Conservation (phyloP, 2,888 invertebrate genomes). For the Chaetogeoica ovagalla region DNA sequence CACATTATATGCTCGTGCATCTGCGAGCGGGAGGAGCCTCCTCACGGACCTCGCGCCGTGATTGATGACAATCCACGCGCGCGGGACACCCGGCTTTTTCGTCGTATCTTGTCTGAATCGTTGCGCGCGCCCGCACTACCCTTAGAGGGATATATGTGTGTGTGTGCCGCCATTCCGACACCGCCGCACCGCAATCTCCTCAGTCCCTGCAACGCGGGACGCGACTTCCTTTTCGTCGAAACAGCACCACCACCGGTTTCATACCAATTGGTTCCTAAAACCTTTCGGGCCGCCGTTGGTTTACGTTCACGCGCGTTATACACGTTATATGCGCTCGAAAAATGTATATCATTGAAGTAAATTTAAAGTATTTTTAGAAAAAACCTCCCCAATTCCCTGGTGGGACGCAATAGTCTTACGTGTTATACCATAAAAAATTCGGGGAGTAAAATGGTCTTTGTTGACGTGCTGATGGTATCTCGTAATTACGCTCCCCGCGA, state of each 20-base stretch:
- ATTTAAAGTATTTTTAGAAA: no score
- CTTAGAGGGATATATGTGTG: slow-evolving; percentile 1
- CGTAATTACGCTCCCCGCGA: no score
- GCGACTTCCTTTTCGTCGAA: slow-evolving; percentile 47
- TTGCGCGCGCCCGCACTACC: slow-evolving; percentile 23
- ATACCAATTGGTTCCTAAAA: slow-evolving; percentile 44
- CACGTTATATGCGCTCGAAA: background rate
- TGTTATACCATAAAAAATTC: no score
- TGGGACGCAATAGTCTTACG: no score
- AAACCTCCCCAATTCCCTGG: no score
- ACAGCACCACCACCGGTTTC: slow-evolving; percentile 35
- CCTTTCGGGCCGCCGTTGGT: background rate
- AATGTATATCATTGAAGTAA: background rate
- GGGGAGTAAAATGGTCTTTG: no score
- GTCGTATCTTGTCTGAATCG: slow-evolving; percentile 49
- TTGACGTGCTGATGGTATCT: no score
- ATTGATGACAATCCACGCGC: slow-evolving; percentile 37
- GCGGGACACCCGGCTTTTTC: slow-evolving; percentile 49
- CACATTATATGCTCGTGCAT: background rate
- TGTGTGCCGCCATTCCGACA: background rate
- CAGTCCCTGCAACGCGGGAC: background rate
- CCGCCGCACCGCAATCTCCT: background rate
- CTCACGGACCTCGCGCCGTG: slow-evolving; percentile 33
- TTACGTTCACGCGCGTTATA: no score
- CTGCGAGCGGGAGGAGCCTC: slow-evolving; percentile 48